Conservation (phyloP, 2,888 invertebrate species). For the Dynastes grantii region DNA sequence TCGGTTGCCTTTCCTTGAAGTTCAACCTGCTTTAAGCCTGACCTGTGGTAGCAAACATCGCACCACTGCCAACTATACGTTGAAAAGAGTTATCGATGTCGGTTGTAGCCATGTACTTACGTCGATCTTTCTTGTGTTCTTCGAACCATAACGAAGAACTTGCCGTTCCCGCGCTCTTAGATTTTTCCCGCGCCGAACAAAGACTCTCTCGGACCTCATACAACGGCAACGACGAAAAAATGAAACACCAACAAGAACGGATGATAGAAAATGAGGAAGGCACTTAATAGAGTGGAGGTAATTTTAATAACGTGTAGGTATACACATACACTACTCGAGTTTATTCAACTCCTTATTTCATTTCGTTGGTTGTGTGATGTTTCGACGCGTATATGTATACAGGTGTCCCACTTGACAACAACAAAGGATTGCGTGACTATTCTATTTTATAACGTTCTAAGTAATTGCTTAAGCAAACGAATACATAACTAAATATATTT, state of each 20-base stretch:
- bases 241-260: neutral
- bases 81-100: slow-evolving; percentile 30
- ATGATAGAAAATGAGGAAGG: slow-evolving; percentile 15
- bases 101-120: slow-evolving; percentile 22
- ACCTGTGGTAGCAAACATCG: slow-evolving; percentile 8
- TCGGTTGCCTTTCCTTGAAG: neutral
- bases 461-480: too few species aligned
- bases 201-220: slow-evolving; percentile 24
- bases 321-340: neutral
- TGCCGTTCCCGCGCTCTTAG: slow-evolving; percentile 18
- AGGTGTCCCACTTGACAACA: too few species aligned
- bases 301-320: slow-evolving; percentile 9
- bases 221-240: slow-evolving; percentile 2
- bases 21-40: slow-evolving; percentile 24
- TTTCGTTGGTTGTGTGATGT: too few species aligned
- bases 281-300: neutral
- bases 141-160: slow-evolving; percentile 45
- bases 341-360: neutral
- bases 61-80: slow-evolving; percentile 3
- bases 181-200: slow-evolving; percentile 35
- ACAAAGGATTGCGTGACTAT: too few species aligned
- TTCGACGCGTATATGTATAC: too few species aligned
- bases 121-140: slow-evolving; percentile 40
- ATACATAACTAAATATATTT: too few species aligned
- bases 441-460: too few species aligned